Evolutionary conservation across 2,888 invertebrate genomes (phyloP), one percentile per base, ranked within the genome.

Genomic region (Lycaena phlaeas): DNA sequence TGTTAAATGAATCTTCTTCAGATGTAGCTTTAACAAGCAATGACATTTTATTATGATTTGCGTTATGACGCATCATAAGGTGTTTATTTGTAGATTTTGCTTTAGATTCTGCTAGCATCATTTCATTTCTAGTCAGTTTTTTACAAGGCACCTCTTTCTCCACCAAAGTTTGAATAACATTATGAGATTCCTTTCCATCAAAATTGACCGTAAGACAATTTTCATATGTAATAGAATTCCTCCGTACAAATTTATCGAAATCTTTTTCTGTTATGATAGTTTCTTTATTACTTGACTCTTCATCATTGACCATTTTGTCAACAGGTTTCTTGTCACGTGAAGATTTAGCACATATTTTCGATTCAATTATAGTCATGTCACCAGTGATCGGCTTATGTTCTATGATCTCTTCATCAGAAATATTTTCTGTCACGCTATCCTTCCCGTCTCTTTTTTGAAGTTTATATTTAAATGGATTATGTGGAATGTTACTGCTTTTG

Each of bases 231-330:
- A 72, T 64, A 3, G 85, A 82, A 56, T 81, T 85, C 42, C 81
- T 60, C 51, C 82, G 61, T 1, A 68, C 81, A 51, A 84, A 84
- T 56, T 79, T 81, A 48, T 85, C 85, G 46, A 85, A 85, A 29
- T 85, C 85, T 38, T 68, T 81, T 64, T 85, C 85, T 14, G 82
- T 84, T 42, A 81, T 81, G 26, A 79, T 68, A 10, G 65, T 38
- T 43, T 74, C 77, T 46, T 67, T 75, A 44, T 67, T 73, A 27
- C 47, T 26, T 18, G n/a, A n/a, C n/a, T 66, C 64, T 18, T 66
- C 64, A 40, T 44, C 17, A 36, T 53, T 4, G 38, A 14, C 39
- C n/a, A 50, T 65, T 44, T 68, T 67, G 48, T 65, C 66, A 48
- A 63, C 64, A 38, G 68, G 64, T 9, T 63, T 49, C 54, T 72